Conservation (phyloP, 2,888 invertebrate genomes). For the Cheiracanthium punctorium region DNA sequence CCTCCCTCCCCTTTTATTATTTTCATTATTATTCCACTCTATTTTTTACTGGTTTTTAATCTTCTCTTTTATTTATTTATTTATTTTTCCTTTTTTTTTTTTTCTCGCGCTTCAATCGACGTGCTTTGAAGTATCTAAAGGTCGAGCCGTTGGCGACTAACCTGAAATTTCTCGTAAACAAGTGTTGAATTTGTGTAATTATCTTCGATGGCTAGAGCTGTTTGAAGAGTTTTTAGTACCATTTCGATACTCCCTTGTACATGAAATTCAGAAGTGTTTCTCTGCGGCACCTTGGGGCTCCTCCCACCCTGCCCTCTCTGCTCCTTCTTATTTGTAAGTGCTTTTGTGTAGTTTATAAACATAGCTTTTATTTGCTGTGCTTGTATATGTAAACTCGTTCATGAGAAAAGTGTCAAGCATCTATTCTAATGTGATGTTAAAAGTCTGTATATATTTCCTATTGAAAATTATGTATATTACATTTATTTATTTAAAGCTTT, state of each 20-base stretch:
- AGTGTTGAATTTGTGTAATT: slow-evolving; percentile 64
- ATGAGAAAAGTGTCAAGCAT: no score
- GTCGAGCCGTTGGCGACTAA: slow-evolving; percentile 41
- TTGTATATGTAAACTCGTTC: no score
- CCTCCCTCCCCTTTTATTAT: not conserved
- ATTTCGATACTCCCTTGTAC: not conserved
- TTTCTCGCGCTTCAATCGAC: slow-evolving; percentile 27
- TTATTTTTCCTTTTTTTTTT: no score
- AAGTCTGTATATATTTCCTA: no score
- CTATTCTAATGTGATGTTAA: no score
- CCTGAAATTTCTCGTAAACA: slow-evolving; percentile 52
- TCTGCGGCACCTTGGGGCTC: no score
- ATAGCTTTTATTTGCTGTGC: not conserved
- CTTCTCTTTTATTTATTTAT: no score
- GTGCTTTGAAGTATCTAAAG: slow-evolving; percentile 33
- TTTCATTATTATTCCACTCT: slow-evolving; percentile 18
- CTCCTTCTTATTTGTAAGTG: not conserved
- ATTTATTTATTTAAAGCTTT: no score
- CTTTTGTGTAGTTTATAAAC: not conserved
- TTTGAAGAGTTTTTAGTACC: not conserved
- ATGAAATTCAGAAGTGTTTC: slow-evolving; percentile 1
- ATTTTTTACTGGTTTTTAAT: slow-evolving; percentile 26
- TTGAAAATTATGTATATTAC: no score
- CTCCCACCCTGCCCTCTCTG: not conserved
- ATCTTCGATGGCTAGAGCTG: slow-evolving; percentile 16